phyloP scores from a whole-genome alignment of 2,888 invertebrate species.

The Luperina nickerlii region DNA sequence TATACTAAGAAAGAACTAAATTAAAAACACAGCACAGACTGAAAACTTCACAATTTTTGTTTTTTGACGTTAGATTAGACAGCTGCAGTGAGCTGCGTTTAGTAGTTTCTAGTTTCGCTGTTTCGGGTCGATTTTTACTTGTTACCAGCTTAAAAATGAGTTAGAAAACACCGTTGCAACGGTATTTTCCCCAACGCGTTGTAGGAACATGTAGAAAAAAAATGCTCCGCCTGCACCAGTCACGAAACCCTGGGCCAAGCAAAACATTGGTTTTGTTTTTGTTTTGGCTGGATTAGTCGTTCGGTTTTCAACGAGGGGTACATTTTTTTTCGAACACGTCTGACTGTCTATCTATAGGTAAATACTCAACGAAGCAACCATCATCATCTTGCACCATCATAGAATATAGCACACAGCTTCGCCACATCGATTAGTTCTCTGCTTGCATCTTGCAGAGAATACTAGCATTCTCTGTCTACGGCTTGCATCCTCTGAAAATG shows the following conservation, averaged over 20 bases:
- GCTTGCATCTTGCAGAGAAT: too few relatives aligned
- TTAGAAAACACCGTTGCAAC: too few relatives aligned
- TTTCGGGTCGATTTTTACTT: conserved; percentile 12
- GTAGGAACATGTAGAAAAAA: neutral
- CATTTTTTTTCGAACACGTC: neutral
- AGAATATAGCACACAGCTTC: too few relatives aligned
- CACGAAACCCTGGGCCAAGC: neutral
- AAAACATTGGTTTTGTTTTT: neutral
- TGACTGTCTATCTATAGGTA: too few relatives aligned
- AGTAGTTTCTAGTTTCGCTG: neutral
- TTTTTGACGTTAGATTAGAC: conserved; percentile 29
- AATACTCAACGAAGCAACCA: neutral
- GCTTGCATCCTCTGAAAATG: neutral
- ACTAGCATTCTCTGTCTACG: too few relatives aligned
- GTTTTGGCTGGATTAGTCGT: neutral
- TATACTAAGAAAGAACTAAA: neutral
- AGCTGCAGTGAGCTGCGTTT: conserved; percentile 14
- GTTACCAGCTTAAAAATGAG: conserved; percentile 19
- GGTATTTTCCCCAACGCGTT: too few relatives aligned
- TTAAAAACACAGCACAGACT: neutral
- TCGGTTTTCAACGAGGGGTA: neutral
- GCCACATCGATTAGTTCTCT: neutral
- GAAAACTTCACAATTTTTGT: conserved; percentile 1
- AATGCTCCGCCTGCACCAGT: too few relatives aligned
- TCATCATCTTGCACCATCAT: too few relatives aligned